These are phyloP conservation scores for Micromesistius poutassou DNA, from an alignment of 2,797 vertebrate species.

Conservation along the genomic window DNA sequence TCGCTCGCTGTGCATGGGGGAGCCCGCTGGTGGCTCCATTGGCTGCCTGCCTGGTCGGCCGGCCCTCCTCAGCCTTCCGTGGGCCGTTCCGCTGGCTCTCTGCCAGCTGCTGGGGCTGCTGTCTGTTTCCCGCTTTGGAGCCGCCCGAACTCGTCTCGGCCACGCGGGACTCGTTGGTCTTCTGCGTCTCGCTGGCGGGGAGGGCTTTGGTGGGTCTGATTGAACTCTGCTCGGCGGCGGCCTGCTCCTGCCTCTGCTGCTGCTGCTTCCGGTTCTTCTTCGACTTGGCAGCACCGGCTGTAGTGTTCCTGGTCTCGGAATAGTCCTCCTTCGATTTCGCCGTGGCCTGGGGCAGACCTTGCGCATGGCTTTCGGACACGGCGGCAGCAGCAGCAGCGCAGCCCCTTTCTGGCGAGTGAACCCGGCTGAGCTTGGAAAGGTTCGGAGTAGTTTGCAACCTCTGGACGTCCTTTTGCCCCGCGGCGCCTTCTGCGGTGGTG, in stretches of 20 bases:
- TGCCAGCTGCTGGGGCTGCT: slow-evolving; percentile 50
- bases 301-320: slow-evolving; percentile 64
- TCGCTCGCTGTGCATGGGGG: slow-evolving; percentile 57
- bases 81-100: slow-evolving; percentile 63
- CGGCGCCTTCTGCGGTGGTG: slow-evolving; percentile 32
- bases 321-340: slow-evolving; percentile 69
- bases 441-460: slow-evolving; percentile 85
- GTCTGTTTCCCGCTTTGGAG: slow-evolving; percentile 63
- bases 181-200: slow-evolving; percentile 57
- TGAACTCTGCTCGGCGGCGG: slow-evolving; percentile 54
- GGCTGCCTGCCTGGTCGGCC: slow-evolving; percentile 54
- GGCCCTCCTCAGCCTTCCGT: slow-evolving; percentile 70
- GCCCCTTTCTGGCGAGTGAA: slow-evolving; percentile 86
- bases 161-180: slow-evolving; percentile 59
- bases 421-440: slow-evolving; percentile 90
- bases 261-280: slow-evolving; percentile 89
- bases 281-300: slow-evolving; percentile 64
- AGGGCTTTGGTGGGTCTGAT: slow-evolving; percentile 60
- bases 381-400: slow-evolving; percentile 53
- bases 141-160: slow-evolving; percentile 45
- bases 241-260: slow-evolving; percentile 69
- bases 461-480: slow-evolving; percentile 80
- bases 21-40: slow-evolving; percentile 54
- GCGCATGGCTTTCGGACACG: neutral
- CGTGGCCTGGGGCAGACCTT: neutral